Evolutionary conservation across 2,888 invertebrate species (phyloP), one percentile per base, ranked within the genome.

Genomic region (Drosophila pseudotalamancana): DNA sequence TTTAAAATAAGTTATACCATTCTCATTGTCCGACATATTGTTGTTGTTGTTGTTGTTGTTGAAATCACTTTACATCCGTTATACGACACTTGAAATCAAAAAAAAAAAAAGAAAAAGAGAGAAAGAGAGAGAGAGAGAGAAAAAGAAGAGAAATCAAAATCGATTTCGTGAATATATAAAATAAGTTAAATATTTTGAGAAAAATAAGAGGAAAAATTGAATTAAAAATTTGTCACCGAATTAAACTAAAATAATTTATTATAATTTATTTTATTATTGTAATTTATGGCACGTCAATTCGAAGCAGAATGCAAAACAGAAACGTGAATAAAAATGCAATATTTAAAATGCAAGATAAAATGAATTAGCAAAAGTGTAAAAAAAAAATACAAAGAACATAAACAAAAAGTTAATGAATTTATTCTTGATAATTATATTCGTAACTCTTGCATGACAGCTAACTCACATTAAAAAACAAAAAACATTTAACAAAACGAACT

Each of bases 1-100:
- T 27, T 25, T 14, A 50, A 37, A 18, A n/a, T 27, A 27, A 46
- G 9, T 32, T 31, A n/a, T 80, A 81, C 81, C 81, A 60, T 83
- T 87, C 50, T 71, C 81, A 27, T 48, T 67, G 31, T 81, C 87
- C 81, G 87, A 42, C 81, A 81, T 80, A 27, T 60, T 65, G 53
- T 23, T 21, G 45, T 5, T 40, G 46, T n/a, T n/a, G n/a, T n/a
- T n/a, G n/a, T n/a, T 59, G 42, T 67, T 54, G 62, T 37, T 57
- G n/a, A n/a, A n/a, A 55, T 69, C 60, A 64, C 62, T 83, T 68
- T 40, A 45, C 66, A 83, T 84, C 73, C 87, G 87, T 80, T 70
- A 31, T 45, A 59, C 68, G 68, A 49, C 85, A 84, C 87, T 87
- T 81, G 57, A 77, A 67, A 56, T 23, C 64, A 37, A 59, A 79